A percentile compares a stretch with the other conserved stretches of the same genome.
Evolutionary conservation across 2,888 invertebrate species (phyloP).

Genomic region (Eristalis pertinax): DNA sequence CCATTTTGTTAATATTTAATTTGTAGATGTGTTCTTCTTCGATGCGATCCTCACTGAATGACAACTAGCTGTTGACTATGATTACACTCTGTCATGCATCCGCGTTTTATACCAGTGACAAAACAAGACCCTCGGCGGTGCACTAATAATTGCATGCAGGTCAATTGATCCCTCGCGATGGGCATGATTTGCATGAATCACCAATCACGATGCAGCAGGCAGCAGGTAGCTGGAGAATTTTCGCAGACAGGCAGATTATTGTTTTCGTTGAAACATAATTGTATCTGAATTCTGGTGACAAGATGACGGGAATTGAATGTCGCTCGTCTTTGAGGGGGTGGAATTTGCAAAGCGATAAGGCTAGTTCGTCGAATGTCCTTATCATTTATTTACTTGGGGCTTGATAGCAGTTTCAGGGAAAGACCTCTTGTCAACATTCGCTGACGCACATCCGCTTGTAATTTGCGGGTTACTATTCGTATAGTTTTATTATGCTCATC

Average conservation of each 20-base stretch:
- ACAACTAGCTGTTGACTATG: conserved; percentile 36
- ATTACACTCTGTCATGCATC: not conserved
- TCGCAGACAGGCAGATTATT: not conserved
- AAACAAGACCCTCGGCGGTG: not conserved
- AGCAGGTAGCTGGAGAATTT: conserved; percentile 35
- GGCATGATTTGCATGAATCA: conserved; percentile 53
- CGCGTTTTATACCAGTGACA: conserved; percentile 39
- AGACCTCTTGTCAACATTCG: not conserved
- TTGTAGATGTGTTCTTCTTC: not conserved
- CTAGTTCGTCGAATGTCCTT: not conserved
- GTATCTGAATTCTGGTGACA: not conserved
- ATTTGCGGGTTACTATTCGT: not conserved
- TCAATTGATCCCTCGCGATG: conserved; percentile 23
- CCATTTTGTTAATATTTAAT: conserved; percentile 30
- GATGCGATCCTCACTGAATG: conserved; percentile 30
- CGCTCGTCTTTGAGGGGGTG: not conserved
- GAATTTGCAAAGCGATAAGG: not conserved
- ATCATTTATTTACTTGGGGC: conserved; percentile 13
- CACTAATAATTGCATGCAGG: conserved; percentile 20
- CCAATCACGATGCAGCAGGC: not conserved
- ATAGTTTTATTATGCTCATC: not conserved
- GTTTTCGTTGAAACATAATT: not conserved
- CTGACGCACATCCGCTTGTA: not conserved
- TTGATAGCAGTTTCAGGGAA: not conserved
- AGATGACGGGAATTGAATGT: not conserved